Conservation (phyloP, 2,797 vertebrate genomes). For the Vireo griseus region DNA sequence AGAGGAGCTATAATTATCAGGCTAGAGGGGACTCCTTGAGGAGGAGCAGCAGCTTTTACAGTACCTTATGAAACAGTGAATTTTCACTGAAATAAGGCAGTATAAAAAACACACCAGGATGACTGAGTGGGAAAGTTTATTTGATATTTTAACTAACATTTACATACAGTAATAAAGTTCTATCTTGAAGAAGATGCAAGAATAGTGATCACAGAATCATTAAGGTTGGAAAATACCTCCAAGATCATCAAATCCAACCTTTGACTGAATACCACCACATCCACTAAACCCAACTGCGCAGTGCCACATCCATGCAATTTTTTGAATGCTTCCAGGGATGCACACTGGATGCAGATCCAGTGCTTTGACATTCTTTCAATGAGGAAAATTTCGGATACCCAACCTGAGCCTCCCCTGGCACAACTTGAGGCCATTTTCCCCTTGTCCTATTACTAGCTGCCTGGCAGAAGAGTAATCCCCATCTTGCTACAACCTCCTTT, state of each 20-base stretch:
- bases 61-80: not conserved
- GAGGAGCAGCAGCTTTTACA: not conserved
- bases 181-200: not conserved
- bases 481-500: not conserved
- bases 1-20: not conserved
- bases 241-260: not conserved
- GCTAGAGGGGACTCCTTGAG: accelerated
- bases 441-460: not conserved
- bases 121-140: not conserved
- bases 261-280: not conserved
- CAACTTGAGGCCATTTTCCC: not conserved
- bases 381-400: not conserved
- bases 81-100: not conserved
- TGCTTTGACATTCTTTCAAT: not conserved
- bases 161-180: not conserved
- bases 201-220: not conserved
- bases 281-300: too few species aligned
- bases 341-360: not conserved
- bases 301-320: accelerated
- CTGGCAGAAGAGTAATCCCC: not conserved
- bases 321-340: not conserved
- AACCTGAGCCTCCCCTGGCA: not conserved
- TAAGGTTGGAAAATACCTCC: not conserved
- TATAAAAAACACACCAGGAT: not conserved
- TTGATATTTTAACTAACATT: not conserved